Evolutionary conservation across 2,888 invertebrate species (phyloP).

Genomic region (Volucella zonaria): DNA sequence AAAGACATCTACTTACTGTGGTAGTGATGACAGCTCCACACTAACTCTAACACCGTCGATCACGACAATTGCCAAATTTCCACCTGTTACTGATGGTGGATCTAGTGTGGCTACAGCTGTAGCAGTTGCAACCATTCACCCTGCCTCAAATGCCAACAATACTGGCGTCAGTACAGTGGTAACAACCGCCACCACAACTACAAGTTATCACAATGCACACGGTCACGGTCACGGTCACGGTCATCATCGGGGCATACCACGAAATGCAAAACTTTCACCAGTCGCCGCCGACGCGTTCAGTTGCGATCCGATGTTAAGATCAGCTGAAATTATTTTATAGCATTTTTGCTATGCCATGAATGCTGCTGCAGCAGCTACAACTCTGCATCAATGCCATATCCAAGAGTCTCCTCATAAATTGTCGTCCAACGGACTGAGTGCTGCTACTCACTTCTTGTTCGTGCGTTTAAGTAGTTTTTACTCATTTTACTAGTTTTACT

Average conservation of each 20-base stretch:
- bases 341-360: conserved; percentile 67
- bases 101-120: conserved; percentile 70
- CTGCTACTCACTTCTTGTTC: conserved; percentile 68
- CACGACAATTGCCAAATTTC: conserved; percentile 79
- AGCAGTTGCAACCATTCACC: conserved; percentile 73
- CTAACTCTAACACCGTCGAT: conserved; percentile 80
- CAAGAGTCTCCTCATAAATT: conserved; percentile 66
- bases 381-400: conserved; percentile 69
- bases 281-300: conserved; percentile 77
- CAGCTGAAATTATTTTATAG: conserved; percentile 82
- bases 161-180: conserved; percentile 69
- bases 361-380: conserved; percentile 25
- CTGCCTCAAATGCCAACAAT: conserved; percentile 49
- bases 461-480: conserved; percentile 64
- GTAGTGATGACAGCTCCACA: conserved; percentile 81
- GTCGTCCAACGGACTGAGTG: conserved; percentile 71
- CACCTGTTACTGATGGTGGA: conserved; percentile 72
- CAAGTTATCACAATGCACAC: conserved; percentile 77
- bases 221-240: conserved; percentile 43
- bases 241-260: conserved; percentile 74
- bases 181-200: conserved; percentile 77
- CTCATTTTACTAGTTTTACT: conserved; percentile 55
- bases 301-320: conserved; percentile 80
- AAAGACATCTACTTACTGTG: conserved; percentile 63
- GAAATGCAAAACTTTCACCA: conserved; percentile 77